phyloP scores from a whole-genome alignment of 2,797 vertebrate genomes.

The Parauchenoglanis punctatus region DNA sequence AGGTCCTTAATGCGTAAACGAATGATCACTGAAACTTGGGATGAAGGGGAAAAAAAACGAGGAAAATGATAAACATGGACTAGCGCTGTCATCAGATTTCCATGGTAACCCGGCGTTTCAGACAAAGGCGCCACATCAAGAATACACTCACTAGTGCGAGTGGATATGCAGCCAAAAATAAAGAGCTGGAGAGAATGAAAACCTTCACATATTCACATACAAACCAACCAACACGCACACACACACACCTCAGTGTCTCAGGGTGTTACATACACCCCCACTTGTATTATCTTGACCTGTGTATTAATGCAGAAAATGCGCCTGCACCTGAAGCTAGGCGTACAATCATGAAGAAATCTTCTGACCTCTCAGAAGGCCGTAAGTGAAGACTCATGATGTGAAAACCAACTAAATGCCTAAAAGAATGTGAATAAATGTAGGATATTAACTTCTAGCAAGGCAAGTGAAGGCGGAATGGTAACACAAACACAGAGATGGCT shows the following conservation, averaged over 20 bases:
- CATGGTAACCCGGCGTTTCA: slow-evolving; percentile 57
- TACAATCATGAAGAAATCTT: background rate
- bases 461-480: background rate
- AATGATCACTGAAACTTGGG: background rate
- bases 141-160: background rate
- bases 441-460: background rate
- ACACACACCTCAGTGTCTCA: background rate
- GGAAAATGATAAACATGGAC: slow-evolving; percentile 14
- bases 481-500: slow-evolving; percentile 3
- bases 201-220: background rate
- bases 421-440: background rate
- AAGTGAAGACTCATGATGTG: background rate
- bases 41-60: background rate
- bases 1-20: background rate
- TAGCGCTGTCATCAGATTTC: slow-evolving; percentile 41
- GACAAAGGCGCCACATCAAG: slow-evolving; percentile 14
- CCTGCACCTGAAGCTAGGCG: background rate
- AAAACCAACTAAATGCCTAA: background rate
- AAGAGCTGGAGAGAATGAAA: slow-evolving; percentile 15
- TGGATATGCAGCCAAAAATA: slow-evolving; percentile 16
- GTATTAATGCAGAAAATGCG: background rate
- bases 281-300: background rate
- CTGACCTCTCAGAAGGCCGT: background rate
- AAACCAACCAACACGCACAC: background rate
- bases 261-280: background rate